These are phyloP conservation scores for Muscidifurax raptorellus DNA, from an alignment of 1,140 invertebrate genomes.

Conservation along the genomic window DNA sequence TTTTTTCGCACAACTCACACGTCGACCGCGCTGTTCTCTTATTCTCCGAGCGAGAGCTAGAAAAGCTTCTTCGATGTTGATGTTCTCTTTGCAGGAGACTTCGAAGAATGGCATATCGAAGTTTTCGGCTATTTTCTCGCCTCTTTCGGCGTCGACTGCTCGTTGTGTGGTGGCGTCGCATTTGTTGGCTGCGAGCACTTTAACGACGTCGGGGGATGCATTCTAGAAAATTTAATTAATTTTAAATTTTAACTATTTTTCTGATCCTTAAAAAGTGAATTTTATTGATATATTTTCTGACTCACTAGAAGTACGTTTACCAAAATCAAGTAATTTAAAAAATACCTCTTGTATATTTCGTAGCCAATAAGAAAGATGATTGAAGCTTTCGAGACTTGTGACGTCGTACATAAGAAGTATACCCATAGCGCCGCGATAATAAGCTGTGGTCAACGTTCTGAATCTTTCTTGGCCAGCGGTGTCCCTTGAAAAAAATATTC, in stretches of 20 bases:
- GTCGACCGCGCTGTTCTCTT: constrained; percentile 84
- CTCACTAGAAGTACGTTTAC: no score
- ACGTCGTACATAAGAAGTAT: constrained; percentile 92
- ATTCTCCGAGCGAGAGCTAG: constrained; percentile 88
- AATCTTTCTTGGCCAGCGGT: constrained; percentile 84
- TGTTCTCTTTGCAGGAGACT: constrained; percentile 92
- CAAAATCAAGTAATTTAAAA: background rate
- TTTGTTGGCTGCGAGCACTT: constrained; percentile 90
- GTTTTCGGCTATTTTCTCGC: constrained; percentile 91
- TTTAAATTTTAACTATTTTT: no score
- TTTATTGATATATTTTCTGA: no score
- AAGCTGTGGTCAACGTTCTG: constrained; percentile 89
- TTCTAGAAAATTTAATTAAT: constrained; percentile 78
- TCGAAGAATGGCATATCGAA: constrained; percentile 95
- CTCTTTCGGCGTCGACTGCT: constrained; percentile 85
- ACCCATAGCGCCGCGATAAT: constrained; percentile 91
- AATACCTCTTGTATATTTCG: constrained; percentile 89
- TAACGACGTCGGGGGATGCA: constrained; percentile 89
- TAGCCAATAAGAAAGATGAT: constrained; percentile 91
- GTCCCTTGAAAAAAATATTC: constrained; percentile 70
- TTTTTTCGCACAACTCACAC: constrained; percentile 74
- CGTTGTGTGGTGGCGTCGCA: constrained; percentile 85
- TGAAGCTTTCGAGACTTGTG: constrained; percentile 90
- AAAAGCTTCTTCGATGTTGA: constrained; percentile 92
- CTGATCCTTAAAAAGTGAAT: no score